phyloP scores from a whole-genome alignment of 2,797 vertebrate genomes.

The Falco columbarius region DNA sequence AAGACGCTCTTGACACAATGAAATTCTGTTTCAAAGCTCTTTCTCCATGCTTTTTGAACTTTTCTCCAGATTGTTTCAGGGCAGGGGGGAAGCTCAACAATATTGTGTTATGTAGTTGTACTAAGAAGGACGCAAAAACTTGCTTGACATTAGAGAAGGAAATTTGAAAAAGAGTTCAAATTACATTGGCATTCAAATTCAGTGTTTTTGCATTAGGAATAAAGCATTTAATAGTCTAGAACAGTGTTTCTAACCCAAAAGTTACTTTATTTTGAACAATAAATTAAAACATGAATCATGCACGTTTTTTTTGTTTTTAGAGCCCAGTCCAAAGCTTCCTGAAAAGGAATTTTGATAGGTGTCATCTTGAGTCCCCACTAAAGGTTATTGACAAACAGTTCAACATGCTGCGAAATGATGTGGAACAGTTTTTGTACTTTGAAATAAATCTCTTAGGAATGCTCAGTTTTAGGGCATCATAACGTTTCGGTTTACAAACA shows the following conservation, averaged over 20 bases:
- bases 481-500: neutral
- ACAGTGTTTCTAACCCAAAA: neutral
- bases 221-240: neutral
- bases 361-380: neutral
- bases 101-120: neutral
- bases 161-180: neutral
- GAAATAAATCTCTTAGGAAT: neutral
- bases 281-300: neutral
- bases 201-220: neutral
- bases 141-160: neutral
- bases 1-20: neutral
- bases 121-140: neutral
- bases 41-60: neutral
- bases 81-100: neutral
- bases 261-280: neutral
- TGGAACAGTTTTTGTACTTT: neutral
- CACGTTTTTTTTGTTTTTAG: neutral
- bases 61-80: neutral
- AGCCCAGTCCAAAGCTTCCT: neutral
- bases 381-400: neutral
- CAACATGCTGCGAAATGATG: neutral
- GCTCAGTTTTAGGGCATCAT: neutral
- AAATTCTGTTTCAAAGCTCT: neutral
- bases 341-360: neutral
- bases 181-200: neutral